Evolutionary conservation across 2,113 vertebrate species (phyloP).

Genomic region (Hippocampus mohnikei): DNA sequence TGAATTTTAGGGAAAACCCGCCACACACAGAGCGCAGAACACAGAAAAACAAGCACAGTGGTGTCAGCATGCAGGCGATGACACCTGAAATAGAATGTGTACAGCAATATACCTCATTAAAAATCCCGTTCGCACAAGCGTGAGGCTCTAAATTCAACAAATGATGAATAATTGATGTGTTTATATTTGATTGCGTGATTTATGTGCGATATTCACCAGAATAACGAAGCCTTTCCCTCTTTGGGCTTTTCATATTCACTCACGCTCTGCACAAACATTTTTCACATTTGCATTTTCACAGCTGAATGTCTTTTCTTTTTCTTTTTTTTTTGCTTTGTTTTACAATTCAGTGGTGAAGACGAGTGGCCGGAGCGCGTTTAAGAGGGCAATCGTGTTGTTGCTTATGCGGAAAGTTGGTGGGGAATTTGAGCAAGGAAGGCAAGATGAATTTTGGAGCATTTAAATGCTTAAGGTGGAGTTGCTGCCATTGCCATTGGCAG

Average conservation of each 20-base stretch:
- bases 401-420: not conserved
- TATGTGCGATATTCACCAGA: not conserved
- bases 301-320: not conserved
- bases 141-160: not conserved
- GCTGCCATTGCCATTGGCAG: not conserved
- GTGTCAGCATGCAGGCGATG: not conserved
- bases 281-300: conserved; percentile 3
- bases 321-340: not conserved
- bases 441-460: not conserved
- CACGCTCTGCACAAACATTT: not conserved
- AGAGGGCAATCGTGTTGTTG: not conserved
- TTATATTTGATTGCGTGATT: conserved; percentile 1
- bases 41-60: not conserved
- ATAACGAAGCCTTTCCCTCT: not conserved
- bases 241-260: conserved; percentile 2
- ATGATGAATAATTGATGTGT: conserved; percentile 4
- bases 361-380: not conserved
- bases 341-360: not conserved
- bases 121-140: not conserved
- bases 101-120: not conserved
- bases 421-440: not conserved
- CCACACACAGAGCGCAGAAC: not conserved
- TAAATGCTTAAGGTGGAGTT: not conserved
- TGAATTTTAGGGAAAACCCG: not conserved
- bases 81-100: not conserved